These are phyloP conservation scores for Eueremaeus valkanovi DNA, from an alignment of 2,888 invertebrate genomes.

Conservation along the genomic window DNA sequence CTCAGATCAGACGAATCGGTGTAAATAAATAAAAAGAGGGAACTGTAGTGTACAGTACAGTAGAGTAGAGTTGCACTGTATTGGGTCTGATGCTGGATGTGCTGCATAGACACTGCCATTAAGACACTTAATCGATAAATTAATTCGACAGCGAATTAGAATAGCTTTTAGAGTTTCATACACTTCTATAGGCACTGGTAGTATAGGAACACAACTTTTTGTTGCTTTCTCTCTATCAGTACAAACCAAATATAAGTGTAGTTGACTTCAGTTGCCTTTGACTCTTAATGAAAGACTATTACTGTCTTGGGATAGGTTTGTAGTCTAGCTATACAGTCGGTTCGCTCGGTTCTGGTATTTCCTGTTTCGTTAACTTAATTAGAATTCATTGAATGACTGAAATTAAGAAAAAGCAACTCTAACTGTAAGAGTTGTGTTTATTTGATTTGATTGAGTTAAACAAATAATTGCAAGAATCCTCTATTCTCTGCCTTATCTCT, in stretches of 20 bases:
- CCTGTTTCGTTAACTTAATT: constrained; percentile 18
- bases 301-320: not conserved
- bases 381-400: constrained; percentile 8
- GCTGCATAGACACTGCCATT: not conserved
- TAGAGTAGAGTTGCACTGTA: not conserved
- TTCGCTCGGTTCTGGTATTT: not conserved
- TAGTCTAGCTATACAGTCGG: not conserved
- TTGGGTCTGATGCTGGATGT: too few species aligned
- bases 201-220: not conserved
- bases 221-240: not conserved
- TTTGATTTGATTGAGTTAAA: not conserved
- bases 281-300: constrained; percentile 25
- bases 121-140: not conserved
- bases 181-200: not conserved
- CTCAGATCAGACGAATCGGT: too few species aligned
- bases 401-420: not conserved
- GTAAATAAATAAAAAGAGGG: too few species aligned
- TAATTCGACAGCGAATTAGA: not conserved
- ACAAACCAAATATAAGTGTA: constrained; percentile 24
- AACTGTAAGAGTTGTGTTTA: not conserved
- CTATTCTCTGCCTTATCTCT: too few species aligned
- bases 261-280: not conserved
- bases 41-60: too few species aligned
- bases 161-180: not conserved
- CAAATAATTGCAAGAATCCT: not conserved